Evolutionary conservation across 23 tunicate species (phyloP).

Genomic region (Phallusia fumigata): DNA sequence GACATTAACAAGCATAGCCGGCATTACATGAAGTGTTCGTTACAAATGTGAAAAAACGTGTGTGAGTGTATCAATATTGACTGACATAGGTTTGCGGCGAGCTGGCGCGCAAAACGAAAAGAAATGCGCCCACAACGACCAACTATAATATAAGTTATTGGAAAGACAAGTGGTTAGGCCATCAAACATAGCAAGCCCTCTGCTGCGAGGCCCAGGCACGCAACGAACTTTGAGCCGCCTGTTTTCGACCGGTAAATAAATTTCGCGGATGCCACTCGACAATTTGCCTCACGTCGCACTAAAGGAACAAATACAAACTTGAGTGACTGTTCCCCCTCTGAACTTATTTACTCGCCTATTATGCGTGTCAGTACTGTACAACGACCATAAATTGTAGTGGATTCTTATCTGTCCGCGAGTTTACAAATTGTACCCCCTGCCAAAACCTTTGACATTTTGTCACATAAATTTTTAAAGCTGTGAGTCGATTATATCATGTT

Average conservation of each 20-base stretch:
- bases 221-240: conserved; percentile 5
- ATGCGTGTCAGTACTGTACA: not conserved
- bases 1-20: too few species aligned
- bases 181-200: too few species aligned
- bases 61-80: not conserved
- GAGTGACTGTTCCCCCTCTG: not conserved
- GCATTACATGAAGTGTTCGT: not conserved
- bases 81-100: conserved; percentile 6
- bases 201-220: too few species aligned
- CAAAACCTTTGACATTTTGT: conserved; percentile 4
- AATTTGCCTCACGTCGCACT: not conserved
- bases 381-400: not conserved
- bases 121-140: not conserved
- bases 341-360: conserved; percentile 7
- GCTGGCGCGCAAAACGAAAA: not conserved
- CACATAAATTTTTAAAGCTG: not conserved
- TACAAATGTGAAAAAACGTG: not conserved
- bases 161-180: too few species aligned
- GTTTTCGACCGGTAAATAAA: conserved; percentile 5
- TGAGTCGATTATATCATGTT: conserved; percentile 1
- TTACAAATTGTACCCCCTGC: too few species aligned
- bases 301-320: not conserved
- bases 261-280: conserved; percentile 12
- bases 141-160: too few species aligned
- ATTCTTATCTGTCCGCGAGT: not conserved